Base-by-base conservation (phyloP, 1,140 invertebrate genomes). In the Microplitis demolitor region DNA sequence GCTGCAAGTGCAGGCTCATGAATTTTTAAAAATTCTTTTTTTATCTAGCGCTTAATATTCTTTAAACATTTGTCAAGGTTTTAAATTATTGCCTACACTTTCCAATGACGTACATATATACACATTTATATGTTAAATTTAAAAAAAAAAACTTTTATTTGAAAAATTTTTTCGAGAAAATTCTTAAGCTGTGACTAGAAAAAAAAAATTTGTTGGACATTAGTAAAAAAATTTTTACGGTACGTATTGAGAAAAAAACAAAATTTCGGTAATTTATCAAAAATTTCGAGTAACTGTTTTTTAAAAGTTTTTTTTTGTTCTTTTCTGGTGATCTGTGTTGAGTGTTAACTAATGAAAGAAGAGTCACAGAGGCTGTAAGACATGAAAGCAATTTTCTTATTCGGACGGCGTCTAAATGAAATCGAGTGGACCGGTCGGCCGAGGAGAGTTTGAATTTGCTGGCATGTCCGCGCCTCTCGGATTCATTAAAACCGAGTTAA, bases 401-500 rank as follows among this genome's bases (percentile, higher is more conserved):
- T 58, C 31, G 24, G 0, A 24, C 24, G n/a, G 33, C 66, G 31
- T 33, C 9, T 14, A 69, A 56, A 31, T 35, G 54, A 62, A 73
- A 50, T 62, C 60, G 39, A 71, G 45, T 45, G 39, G 39, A 45
- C 39, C 39, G 39, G 39, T 45, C 39, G 39, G 39, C 6, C 11
- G 39, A 45, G 39, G 11, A 11, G 39, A 45, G 39, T 9, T 34
- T 14, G 35, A 39, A 39, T 33, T 37, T 45, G 13, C 58, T 61
- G 58, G 11, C 31, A 61, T 61, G 62, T n/a, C 13, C 62, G 62
- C 37, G 45, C 31, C 11, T 61, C 31, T 77, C 68, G 69, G 70
- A 78, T 79, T 80, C 78, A 74, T 82, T 81, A 80, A 79, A 80
- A 79, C 56, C 72, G 69, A 79, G 77, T 77, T 79, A 79, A 82